Conservation (phyloP, 2,888 invertebrate genomes). For the Tigriopus californicus region DNA sequence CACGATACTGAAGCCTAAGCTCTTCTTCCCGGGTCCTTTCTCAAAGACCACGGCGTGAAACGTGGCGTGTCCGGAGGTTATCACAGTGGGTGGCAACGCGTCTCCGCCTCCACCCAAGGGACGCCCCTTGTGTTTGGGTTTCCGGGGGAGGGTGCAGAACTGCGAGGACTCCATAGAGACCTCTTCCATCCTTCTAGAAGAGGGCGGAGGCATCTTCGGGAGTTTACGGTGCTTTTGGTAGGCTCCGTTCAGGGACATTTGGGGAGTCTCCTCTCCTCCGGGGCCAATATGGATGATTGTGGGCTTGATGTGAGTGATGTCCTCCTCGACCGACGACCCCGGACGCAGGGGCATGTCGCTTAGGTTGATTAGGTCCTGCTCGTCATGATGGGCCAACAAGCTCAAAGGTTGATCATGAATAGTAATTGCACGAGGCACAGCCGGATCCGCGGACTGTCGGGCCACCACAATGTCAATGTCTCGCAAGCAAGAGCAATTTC, state of each 20-base stretch:
- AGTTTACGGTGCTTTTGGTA: background rate
- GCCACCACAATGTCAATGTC: slow-evolving; percentile 31
- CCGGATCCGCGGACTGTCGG: slow-evolving; percentile 16
- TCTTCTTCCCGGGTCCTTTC: slow-evolving; percentile 29
- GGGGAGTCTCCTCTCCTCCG: background rate
- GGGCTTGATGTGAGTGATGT: background rate
- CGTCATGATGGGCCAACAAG: slow-evolving; percentile 1
- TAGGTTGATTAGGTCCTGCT: slow-evolving; percentile 8
- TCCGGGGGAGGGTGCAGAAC: slow-evolving; percentile 10
- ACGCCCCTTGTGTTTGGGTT: background rate
- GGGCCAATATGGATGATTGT: slow-evolving; percentile 6
- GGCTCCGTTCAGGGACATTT: background rate
- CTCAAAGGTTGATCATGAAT: slow-evolving; percentile 1
- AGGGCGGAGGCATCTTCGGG: slow-evolving; percentile 1
- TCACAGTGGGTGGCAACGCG: background rate
- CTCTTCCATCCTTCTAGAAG: background rate
- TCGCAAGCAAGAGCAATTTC: slow-evolving; percentile 24
- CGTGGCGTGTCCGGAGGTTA: slow-evolving; percentile 1
- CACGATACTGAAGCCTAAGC: slow-evolving; percentile 33
- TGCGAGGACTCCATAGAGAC: background rate
- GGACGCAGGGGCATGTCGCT: background rate
- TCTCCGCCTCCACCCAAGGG: background rate
- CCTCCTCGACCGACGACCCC: background rate
- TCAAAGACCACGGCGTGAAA: slow-evolving; percentile 25
- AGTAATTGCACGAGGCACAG: background rate